Percentiles rank a stretch among this genome's conserved stretches.
Evolutionary conservation across 2,888 invertebrate species (phyloP).

Genomic region (Drosophila hamatofila): DNA sequence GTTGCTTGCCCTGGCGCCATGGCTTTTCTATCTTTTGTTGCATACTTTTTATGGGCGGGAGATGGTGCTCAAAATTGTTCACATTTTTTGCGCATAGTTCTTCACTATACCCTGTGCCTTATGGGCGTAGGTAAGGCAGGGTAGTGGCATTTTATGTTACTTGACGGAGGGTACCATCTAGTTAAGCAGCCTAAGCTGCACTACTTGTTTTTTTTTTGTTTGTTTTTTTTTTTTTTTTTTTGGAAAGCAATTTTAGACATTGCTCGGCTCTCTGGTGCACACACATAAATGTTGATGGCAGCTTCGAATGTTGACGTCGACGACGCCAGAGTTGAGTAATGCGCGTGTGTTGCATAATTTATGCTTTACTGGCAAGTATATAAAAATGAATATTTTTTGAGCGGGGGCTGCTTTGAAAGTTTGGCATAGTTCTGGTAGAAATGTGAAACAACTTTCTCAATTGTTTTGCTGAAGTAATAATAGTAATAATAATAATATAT

Average conservation of each 20-base stretch:
- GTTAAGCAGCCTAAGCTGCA: not conserved
- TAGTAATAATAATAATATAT: no score
- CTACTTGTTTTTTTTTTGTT: not conserved
- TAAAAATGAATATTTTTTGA: constrained; percentile 43
- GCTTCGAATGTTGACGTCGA: constrained; percentile 31
- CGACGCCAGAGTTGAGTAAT: constrained; percentile 68
- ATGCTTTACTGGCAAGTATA: constrained; percentile 53
- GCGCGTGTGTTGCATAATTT: constrained; percentile 72
- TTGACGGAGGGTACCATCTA: not conserved
- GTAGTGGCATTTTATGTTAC: no score
- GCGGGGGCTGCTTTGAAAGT: constrained; percentile 34
- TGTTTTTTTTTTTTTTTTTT: constrained; percentile 5
- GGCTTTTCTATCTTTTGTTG: constrained; percentile 42
- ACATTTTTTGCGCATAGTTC: constrained; percentile 27
- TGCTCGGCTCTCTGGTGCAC: constrained; percentile 33
- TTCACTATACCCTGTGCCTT: not conserved
- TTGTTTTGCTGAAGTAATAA: no score
- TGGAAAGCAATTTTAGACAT: constrained; percentile 47
- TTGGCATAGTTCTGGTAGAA: not conserved
- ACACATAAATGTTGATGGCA: constrained; percentile 71
- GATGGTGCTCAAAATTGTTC: constrained; percentile 25
- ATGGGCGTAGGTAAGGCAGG: no score
- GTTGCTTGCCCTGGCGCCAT: constrained; percentile 22
- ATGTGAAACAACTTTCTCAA: not conserved
- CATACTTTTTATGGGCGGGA: constrained; percentile 39